Evolutionary conservation across 1,140 invertebrate genomes (phyloP), one percentile per base, ranked within the genome.

Genomic region (Drosophila repletoides): DNA sequence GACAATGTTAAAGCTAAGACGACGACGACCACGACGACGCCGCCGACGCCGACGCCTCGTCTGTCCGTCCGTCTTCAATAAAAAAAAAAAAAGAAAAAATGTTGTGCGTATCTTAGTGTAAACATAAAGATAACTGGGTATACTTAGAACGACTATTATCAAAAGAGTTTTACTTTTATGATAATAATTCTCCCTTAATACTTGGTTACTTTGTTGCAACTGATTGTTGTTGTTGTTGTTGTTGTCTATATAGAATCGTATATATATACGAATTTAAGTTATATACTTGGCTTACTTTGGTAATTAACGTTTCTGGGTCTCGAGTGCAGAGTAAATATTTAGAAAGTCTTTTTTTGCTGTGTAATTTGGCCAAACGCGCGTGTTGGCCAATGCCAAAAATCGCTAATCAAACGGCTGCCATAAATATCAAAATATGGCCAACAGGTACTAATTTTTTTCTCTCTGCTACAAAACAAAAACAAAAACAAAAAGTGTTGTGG

Each of bases 401-500:
- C 21, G 31, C 19, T 21, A 9, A 43, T 21, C n/a, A 41, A 22
- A n/a, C n/a, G n/a, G n/a, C n/a, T n/a, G n/a, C n/a, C n/a, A n/a
- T n/a, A n/a, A n/a, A n/a, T n/a, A n/a, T n/a, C n/a, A n/a, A 58
- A 33, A 51, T 26, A 31, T 29, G 17, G 46, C 41, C 61, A 53
- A 72, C 53, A 58, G 49, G 58, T 59, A 63, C 74, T 77, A 77
- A 77, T 79, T 77, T 68, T 58, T 52, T 69, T n/a, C n/a, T n/a
- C n/a, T n/a, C n/a, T n/a, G n/a, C n/a, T n/a, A n/a, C n/a, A n/a
- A n/a, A n/a, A n/a, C n/a, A n/a, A n/a, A n/a, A n/a, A n/a, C n/a
- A n/a, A n/a, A n/a, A n/a, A n/a, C n/a, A n/a, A n/a, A n/a, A n/a
- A n/a, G n/a, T n/a, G 52, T 45, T 72, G 70, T 52, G 45, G 34